These are phyloP conservation scores for Andinoacara biseriatus DNA, from an alignment of 2,113 vertebrate species.

Conservation along the genomic window DNA sequence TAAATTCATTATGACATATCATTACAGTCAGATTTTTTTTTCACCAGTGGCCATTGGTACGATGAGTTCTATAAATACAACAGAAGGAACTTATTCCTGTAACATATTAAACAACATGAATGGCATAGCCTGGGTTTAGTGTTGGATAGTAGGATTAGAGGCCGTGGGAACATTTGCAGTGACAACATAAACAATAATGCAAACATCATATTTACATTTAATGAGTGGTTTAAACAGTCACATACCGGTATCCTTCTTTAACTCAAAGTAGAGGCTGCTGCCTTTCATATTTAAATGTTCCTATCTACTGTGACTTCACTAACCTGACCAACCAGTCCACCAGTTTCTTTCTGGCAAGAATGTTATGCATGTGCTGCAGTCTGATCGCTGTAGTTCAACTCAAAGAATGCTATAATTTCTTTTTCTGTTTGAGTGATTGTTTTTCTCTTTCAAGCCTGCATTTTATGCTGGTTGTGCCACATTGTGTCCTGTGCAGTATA, in stretches of 20 bases:
- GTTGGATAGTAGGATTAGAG: neutral
- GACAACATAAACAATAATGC: too few relatives aligned
- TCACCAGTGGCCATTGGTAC: neutral
- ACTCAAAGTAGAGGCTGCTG: neutral
- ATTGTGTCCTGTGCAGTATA: neutral
- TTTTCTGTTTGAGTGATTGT: neutral
- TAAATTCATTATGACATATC: neutral
- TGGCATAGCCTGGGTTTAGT: neutral
- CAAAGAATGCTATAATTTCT: neutral
- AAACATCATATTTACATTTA: neutral
- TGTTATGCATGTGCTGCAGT: neutral
- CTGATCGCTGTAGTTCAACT: neutral
- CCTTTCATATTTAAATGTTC: neutral
- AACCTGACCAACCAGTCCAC: slow-evolving; percentile 19
- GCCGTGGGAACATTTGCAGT: neutral
- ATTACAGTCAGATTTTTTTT: neutral
- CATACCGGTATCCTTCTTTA: neutral
- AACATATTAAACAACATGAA: neutral
- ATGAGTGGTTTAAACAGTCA: neutral
- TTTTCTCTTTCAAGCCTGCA: neutral
- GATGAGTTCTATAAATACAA: neutral
- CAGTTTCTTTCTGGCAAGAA: neutral
- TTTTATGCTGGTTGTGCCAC: neutral
- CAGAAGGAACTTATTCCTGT: neutral
- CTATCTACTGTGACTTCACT: neutral